Percentiles rank a stretch among this genome's conserved stretches.
These are phyloP conservation scores for Propsilocerus akamusi DNA, from an alignment of 1,140 invertebrate genomes.

Conservation along the genomic window DNA sequence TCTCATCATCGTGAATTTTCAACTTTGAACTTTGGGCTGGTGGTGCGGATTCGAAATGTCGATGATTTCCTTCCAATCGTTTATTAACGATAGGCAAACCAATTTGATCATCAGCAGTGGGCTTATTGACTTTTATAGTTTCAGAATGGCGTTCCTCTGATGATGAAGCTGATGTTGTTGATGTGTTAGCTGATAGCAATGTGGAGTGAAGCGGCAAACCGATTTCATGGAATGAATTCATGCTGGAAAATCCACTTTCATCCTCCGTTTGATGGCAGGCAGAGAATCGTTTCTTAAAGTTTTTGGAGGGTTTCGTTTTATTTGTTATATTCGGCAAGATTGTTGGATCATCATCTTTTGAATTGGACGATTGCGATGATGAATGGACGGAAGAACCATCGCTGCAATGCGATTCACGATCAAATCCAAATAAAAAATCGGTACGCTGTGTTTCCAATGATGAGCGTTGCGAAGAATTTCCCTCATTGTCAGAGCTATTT, in stretches of 20 bases:
- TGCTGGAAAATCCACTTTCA: slow-evolving; percentile 64
- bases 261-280: slow-evolving; percentile 30
- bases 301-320: background rate
- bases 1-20: background rate
- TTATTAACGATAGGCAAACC: background rate
- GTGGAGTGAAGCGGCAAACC: slow-evolving; percentile 35
- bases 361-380: slow-evolving; percentile 21
- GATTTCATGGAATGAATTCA: slow-evolving; percentile 62
- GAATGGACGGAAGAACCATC: slow-evolving; percentile 24
- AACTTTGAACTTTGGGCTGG: too few species aligned
- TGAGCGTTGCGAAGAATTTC: slow-evolving; percentile 13
- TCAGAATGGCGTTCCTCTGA: background rate
- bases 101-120: background rate
- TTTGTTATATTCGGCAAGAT: too few species aligned
- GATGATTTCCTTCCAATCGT: background rate
- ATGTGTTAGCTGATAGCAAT: slow-evolving; percentile 10
- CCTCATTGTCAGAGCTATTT: background rate
- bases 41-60: too few species aligned
- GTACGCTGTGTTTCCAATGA: slow-evolving; percentile 19
- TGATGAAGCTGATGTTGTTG: background rate
- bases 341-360: too few species aligned
- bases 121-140: background rate
- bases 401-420: slow-evolving; percentile 21
- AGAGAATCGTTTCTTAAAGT: background rate
- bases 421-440: too few species aligned